Evolutionary conservation across 2,888 invertebrate genomes (phyloP).

Genomic region (Caprella mutica): DNA sequence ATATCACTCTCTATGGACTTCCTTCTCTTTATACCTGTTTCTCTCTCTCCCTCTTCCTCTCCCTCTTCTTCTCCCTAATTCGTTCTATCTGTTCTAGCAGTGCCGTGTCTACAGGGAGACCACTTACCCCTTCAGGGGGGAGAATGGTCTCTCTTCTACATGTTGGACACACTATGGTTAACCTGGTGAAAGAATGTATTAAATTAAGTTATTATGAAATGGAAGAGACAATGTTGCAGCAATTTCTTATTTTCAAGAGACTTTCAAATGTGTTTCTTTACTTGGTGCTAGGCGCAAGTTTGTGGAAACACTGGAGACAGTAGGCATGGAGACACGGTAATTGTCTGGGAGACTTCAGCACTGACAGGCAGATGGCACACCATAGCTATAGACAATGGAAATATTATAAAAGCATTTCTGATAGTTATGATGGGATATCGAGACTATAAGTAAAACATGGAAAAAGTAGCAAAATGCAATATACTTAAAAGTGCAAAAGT

Average conservation of each 20-base stretch:
- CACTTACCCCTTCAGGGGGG: not conserved
- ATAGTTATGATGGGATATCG: too few relatives aligned
- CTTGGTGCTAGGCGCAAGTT: conserved; percentile 1
- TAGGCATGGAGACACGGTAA: conserved; percentile 57
- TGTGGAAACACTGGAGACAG: conserved; percentile 50
- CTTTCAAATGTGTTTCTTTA: too few relatives aligned
- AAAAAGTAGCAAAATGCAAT: too few relatives aligned
- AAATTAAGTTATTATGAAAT: too few relatives aligned
- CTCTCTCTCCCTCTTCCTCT: not conserved
- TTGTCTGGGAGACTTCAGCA: conserved; percentile 36
- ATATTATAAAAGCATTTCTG: too few relatives aligned
- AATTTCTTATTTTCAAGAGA: too few relatives aligned
- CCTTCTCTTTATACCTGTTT: not conserved
- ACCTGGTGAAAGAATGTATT: too few relatives aligned
- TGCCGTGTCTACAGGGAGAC: not conserved
- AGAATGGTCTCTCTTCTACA: not conserved
- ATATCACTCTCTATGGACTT: too few relatives aligned
- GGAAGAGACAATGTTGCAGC: too few relatives aligned
- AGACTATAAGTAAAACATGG: too few relatives aligned
- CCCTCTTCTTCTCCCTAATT: conserved; percentile 4
- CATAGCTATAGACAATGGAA: too few relatives aligned
- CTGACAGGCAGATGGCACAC: conserved; percentile 30
- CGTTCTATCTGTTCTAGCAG: not conserved
- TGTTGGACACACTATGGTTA: not conserved
- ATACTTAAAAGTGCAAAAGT: too few relatives aligned